These are phyloP conservation scores for Muntiacus reevesi DNA, from an alignment of 2,113 vertebrate species.

Conservation along the genomic window DNA sequence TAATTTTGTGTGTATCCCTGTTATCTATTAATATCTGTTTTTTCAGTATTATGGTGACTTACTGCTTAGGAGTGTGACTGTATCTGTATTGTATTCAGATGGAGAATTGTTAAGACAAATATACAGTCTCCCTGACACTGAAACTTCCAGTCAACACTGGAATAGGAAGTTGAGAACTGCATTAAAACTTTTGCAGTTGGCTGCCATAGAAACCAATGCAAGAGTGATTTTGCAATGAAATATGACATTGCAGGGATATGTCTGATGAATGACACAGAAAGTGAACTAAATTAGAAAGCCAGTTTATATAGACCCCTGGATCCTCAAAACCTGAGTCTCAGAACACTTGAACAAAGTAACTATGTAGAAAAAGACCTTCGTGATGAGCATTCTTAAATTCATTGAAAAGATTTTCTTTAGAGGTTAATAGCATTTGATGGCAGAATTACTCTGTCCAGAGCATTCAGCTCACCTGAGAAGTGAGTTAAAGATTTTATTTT, in stretches of 20 bases:
- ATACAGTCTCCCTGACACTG: background rate
- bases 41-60: background rate
- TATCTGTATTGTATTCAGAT: background rate
- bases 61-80: background rate
- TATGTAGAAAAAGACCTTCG: conserved; percentile 7
- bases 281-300: conserved; percentile 48
- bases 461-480: conserved; percentile 31
- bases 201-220: conserved; percentile 32
- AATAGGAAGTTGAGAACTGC: background rate
- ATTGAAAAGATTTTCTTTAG: conserved; percentile 17
- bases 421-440: conserved; percentile 13
- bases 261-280: conserved; percentile 40
- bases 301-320: conserved; percentile 25
- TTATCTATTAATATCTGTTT: background rate
- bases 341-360: conserved; percentile 16
- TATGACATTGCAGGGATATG: conserved; percentile 31
- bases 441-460: background rate
- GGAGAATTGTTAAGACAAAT: conserved; percentile 36
- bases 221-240: conserved; percentile 38
- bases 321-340: conserved; percentile 23
- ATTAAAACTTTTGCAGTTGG: conserved; percentile 42
- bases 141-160: background rate
- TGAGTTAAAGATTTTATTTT: conserved; percentile 33
- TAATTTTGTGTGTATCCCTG: background rate
- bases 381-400: conserved; percentile 42